Evolutionary conservation across 2,888 invertebrate genomes (phyloP), one percentile per base, ranked within the genome.

Genomic region (Andrena praecox): DNA sequence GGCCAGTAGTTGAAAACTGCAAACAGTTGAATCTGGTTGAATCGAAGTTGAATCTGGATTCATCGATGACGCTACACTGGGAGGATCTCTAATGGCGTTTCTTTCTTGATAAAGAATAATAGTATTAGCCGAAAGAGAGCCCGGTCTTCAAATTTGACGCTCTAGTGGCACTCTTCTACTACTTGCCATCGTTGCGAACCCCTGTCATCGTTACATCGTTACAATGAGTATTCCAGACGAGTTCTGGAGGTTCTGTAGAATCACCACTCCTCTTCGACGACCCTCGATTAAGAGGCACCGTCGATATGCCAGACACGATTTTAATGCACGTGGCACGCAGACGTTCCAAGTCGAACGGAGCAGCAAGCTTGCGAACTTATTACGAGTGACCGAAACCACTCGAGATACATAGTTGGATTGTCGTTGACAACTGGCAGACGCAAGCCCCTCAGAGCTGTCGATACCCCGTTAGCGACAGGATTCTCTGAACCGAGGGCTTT

Each of bases 341-440:
- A 35, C 64, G 48, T 29, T 33, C 48, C 33, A 33, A 27, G 35
- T n/a, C 8, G 33, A 62, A 63, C 52, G 24, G 42, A 54, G 12
- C 62, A 52, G 27, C 73, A 29, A 68, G 35, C 72, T 73, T 12
- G 54, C 59, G 48, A 69, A 67, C 75, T 86, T 68, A 68, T 73
- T 81, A 69, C 73, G 68, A 85, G 69, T 78, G 70, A 59, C 48
- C 24, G 64, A 67, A 70, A 48, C 29, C 69, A 74, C 64, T 74
- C 60, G 68, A 85, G 77, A 80, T 85, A 42, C 16, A 42, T 42
- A 78, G 66, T 54, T 42, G 80, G 77, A 79, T 82, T 81, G 81
- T 20, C 66, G 71, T 24, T 79, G 87, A 85, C 85, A 87, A 75
- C 66, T 69, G 33, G 64, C 79, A 77, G 75, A 75, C 60, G 54